phyloP scores from a whole-genome alignment of 2,888 invertebrate genomes.

The Andricus quercusramuli region DNA sequence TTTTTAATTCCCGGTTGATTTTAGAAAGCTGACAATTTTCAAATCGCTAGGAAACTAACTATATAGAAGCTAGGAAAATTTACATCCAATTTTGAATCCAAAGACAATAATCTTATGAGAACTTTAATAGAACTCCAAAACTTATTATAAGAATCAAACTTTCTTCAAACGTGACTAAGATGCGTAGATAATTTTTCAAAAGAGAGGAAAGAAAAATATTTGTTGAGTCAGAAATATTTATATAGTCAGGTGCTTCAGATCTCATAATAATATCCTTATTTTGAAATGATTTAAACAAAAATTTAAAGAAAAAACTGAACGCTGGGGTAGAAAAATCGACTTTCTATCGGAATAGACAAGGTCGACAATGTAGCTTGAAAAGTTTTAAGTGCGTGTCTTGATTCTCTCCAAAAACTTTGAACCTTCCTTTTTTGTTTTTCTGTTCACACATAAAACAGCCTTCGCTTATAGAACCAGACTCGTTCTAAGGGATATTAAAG shows the following conservation, averaged over 20 bases:
- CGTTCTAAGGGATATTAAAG: constrained; percentile 12
- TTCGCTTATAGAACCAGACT: background rate
- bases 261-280: background rate
- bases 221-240: background rate
- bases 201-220: no score
- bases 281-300: background rate
- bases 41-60: no score
- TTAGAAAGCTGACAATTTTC: no score
- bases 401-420: constrained; percentile 33
- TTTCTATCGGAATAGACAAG: background rate
- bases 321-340: background rate
- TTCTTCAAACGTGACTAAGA: no score
- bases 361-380: constrained; percentile 1
- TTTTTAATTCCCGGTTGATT: no score
- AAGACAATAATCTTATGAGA: no score
- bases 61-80: no score
- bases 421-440: constrained; percentile 11
- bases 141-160: no score
- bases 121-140: no score
- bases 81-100: no score
- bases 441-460: constrained; percentile 19
- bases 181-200: no score
- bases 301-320: background rate
- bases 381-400: constrained; percentile 37
- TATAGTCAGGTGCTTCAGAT: background rate